Evolutionary conservation across 2,888 invertebrate genomes (phyloP).

Genomic region (Melolontha melolontha): DNA sequence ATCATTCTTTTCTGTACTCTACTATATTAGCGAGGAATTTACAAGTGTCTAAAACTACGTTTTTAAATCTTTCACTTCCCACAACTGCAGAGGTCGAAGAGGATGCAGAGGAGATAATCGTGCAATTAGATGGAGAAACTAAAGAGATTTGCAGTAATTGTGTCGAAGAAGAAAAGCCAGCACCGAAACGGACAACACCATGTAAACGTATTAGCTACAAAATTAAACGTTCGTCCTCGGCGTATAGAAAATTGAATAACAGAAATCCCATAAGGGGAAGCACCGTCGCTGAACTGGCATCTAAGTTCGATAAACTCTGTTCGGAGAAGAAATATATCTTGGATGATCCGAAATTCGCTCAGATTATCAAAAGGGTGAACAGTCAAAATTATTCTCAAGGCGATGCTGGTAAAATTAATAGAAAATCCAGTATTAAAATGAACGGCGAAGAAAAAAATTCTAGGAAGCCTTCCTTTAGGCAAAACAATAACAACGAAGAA

Average conservation of each 20-base stretch:
- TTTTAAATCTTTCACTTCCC: conserved; percentile 51
- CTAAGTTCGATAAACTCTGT: conserved; percentile 77
- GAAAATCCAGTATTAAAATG: conserved; percentile 65
- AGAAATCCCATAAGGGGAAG: conserved; percentile 68
- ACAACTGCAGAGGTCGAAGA: conserved; percentile 20
- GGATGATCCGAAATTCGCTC: conserved; percentile 69
- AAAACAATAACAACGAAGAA: conserved; percentile 46
- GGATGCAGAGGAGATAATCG: conserved; percentile 8
- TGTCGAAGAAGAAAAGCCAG: conserved; percentile 16
- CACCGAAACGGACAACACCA: conserved; percentile 57
- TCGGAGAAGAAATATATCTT: conserved; percentile 65
- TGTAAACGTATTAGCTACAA: conserved; percentile 73
- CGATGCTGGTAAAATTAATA: conserved; percentile 37
- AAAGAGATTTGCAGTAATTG: conserved; percentile 11
- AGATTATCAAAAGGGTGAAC: conserved; percentile 66
- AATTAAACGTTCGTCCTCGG: conserved; percentile 68
- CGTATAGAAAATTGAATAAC: conserved; percentile 65
- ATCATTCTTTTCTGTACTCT: conserved; percentile 43
- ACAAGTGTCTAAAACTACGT: conserved; percentile 56
- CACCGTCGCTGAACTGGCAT: conserved; percentile 76
- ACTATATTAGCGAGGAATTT: conserved; percentile 49
- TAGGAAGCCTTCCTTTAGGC: conserved; percentile 48
- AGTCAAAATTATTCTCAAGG: conserved; percentile 52
- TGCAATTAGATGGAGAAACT: conserved; percentile 29
- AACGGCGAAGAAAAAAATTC: conserved; percentile 59